These are phyloP conservation scores for Armadillidium nasatum DNA, from an alignment of 1,140 invertebrate species.

Conservation along the genomic window DNA sequence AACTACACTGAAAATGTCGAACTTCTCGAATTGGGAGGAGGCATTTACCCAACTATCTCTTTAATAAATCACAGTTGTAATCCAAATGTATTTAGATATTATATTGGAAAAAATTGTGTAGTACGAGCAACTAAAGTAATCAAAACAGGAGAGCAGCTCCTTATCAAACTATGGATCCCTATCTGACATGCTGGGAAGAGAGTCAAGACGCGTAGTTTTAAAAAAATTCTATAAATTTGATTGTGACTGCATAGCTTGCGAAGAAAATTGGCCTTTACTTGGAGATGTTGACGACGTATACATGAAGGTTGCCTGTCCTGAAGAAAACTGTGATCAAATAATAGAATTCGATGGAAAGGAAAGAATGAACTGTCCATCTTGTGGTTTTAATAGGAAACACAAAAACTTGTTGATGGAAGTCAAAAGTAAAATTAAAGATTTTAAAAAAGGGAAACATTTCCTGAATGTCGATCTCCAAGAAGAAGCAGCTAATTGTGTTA, in stretches of 20 bases:
- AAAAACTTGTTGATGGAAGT: not conserved
- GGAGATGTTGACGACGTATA: slow-evolving; percentile 20
- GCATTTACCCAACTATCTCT: slow-evolving; percentile 59
- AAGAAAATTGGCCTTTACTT: slow-evolving; percentile 52
- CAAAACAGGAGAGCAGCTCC: slow-evolving; percentile 55
- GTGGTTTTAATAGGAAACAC: not conserved
- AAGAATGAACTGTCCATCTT: not conserved
- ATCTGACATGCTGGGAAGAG: slow-evolving; percentile 50
- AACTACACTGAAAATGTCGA: slow-evolving; percentile 47
- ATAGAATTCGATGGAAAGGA: not conserved
- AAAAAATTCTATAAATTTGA: slow-evolving; percentile 57
- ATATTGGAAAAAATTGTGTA: slow-evolving; percentile 51
- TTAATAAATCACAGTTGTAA: slow-evolving; percentile 61
- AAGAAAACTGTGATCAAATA: not conserved
- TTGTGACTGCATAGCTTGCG: slow-evolving; percentile 57
- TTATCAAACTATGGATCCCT: slow-evolving; percentile 62
- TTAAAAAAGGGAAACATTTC: not conserved
- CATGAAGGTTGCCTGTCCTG: not conserved
- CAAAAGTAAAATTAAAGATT: not conserved
- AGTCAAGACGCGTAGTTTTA: slow-evolving; percentile 46
- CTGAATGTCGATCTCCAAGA: not conserved
- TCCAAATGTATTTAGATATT: slow-evolving; percentile 57
- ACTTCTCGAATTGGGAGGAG: slow-evolving; percentile 56
- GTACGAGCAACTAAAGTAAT: slow-evolving; percentile 54
- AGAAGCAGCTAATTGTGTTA: not conserved